These are phyloP conservation scores for Tragelaphus imberbis DNA, from an alignment of 2,113 vertebrate species.

Conservation along the genomic window DNA sequence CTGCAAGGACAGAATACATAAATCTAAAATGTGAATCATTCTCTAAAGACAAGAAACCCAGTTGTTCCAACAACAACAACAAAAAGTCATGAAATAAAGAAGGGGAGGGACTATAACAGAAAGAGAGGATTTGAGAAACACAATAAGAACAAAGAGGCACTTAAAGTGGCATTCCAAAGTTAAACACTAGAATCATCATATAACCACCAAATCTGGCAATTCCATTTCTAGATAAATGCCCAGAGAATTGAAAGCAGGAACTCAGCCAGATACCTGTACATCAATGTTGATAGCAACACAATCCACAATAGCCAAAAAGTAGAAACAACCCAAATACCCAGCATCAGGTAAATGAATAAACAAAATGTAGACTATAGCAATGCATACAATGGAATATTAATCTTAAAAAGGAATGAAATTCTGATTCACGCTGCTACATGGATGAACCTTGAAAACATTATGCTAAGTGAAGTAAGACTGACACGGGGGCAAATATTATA, in stretches of 20 bases:
- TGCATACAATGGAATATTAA: neutral
- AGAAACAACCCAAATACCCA: neutral
- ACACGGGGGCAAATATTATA: neutral
- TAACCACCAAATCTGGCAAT: neutral
- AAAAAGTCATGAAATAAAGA: neutral
- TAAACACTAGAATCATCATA: neutral
- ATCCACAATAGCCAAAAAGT: neutral
- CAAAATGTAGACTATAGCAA: neutral
- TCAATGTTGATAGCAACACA: neutral
- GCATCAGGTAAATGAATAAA: neutral
- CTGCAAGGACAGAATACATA: neutral
- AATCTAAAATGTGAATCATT: neutral
- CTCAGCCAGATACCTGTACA: neutral
- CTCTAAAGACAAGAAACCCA: neutral
- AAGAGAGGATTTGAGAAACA: neutral
- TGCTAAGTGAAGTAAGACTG: neutral
- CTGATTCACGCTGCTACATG: neutral
- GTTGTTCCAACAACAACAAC: neutral
- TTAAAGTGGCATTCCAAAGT: neutral
- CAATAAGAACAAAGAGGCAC: neutral
- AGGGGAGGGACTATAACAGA: neutral
- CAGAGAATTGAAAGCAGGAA: neutral
- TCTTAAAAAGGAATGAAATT: neutral
- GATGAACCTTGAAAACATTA: neutral
- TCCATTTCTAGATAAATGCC: neutral